Base-by-base conservation (phyloP, 2,113 vertebrate genomes). In the Erpornis zantholeuca region DNA sequence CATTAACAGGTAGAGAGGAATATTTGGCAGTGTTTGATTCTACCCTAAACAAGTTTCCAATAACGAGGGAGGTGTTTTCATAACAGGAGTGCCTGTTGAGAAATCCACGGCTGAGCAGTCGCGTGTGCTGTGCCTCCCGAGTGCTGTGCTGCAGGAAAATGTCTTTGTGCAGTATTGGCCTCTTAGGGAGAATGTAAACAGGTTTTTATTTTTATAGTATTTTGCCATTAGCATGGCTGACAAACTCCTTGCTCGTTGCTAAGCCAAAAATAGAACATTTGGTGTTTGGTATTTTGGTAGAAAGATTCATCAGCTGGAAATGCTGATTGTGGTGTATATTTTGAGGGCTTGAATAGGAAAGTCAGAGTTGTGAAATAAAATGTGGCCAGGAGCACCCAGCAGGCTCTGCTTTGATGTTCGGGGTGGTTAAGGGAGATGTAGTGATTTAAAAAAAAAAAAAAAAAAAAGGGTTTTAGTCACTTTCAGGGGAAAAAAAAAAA, bases 61-160 rank as follows among this genome's bases (percentile, higher is more conserved):
- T 88, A 56, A 63, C 22, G 52, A 80, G 49, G 27, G 96, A 60
- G 89, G 83, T 98, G 95, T 97, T 96, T 91, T 33, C 91, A 96
- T 86, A 97, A 97, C 94, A 97, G 75, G 88, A 64, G 11, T 7
- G 66, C 75, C 49, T 50, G 40, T 82, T 88, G 92, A 94, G 90
- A 82, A 94, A 87, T 28, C n/a, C 64, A 59, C 0, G 17, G 73
- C 84, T 81, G 65, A 66, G 94, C 91, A 86, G 54, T 33, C 6
- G 4, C 19, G 44, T 53, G 36, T 28, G 69, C 63, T n/a, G 5
- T 27, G 80, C 44, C 87, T 77, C 33, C 56, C 8, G 44, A 44
- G 28, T 2, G 17, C 42, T 84, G 89, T 5, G 87, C 9, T 0
- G 4, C 71, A 71, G 53, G 61, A 29, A 84, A 50, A 88, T 44